Base-by-base conservation (phyloP, 2,113 vertebrate species). In the Nothoprocta perdicaria region DNA sequence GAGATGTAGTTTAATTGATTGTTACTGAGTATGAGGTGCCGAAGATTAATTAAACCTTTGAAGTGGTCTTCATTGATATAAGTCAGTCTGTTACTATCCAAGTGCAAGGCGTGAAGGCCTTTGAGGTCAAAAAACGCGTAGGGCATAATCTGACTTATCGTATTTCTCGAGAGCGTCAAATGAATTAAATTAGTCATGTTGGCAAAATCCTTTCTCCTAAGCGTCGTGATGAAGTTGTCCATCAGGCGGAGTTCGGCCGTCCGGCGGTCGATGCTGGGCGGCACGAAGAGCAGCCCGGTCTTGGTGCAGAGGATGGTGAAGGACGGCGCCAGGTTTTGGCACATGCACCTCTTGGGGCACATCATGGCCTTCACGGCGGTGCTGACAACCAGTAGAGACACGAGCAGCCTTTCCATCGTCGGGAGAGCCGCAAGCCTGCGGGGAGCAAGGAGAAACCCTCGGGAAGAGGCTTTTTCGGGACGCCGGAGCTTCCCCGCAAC, bases 141-240 rank as follows among this genome's bases (percentile, higher is more conserved):
- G 4, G 98, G 98, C 62, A 99, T 98, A 93, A 99, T 98, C 23
- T 99, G 99, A 96, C 98, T 99, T 92, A 99, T 99, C 79, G 99
- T 99, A 86, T 99, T 99, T 16, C 98, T 97, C 0, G 98, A 99
- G 4, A 99, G 87, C 0, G 99, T 99, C 89, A 99, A 92, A 74
- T 99, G 99, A 46, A 99, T 97, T 7, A 99, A 97, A 45, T 98
- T 98, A 0, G 99, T 99, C 99, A 99, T 99, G 96, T 99, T 99
- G 80, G 98, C 98, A 88, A 99, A 99, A 74, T 99, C 99, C 1
- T 97, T 97, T 8, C 95, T 93, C 27, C 98, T 95, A 3, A 99
- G 98, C 0, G 98, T 98, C 0, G 99, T 99, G 80, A 99, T 99
- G 94, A 99, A 99, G 93, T 99, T 99, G 86, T 99, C 99, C 15